Evolutionary conservation across 2,113 vertebrate species (phyloP).

Genomic region (Egretta garzetta): DNA sequence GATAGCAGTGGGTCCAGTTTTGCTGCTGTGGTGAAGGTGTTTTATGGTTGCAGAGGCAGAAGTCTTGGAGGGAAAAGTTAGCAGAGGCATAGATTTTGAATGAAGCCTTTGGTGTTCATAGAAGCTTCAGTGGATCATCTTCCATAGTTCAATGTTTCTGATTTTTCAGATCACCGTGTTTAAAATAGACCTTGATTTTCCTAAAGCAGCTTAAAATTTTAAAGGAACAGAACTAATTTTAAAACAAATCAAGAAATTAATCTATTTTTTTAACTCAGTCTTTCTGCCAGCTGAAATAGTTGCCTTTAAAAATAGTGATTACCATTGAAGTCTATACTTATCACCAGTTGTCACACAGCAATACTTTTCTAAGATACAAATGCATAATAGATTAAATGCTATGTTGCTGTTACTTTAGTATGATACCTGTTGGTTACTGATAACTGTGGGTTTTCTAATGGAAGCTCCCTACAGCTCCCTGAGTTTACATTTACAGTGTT

Average conservation of each 20-base stretch:
- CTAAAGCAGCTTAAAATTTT: slow-evolving; percentile 45
- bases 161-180: slow-evolving; percentile 43
- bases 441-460: not conserved
- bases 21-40: not conserved
- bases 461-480: not conserved
- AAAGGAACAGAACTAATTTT: not conserved
- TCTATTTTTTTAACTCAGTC: slow-evolving; percentile 1
- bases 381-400: not conserved
- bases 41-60: not conserved
- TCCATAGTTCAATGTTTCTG: slow-evolving; percentile 1
- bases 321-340: not conserved
- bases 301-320: not conserved
- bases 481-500: not conserved
- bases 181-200: slow-evolving; percentile 44
- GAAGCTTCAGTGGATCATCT: not conserved
- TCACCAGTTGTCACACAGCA: not conserved
- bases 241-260: not conserved
- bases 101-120: not conserved
- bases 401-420: not conserved
- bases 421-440: not conserved
- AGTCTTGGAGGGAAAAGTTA: not conserved
- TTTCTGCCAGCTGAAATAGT: slow-evolving; percentile 19
- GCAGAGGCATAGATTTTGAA: not conserved
- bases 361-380: not conserved
- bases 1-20: not conserved